These are phyloP conservation scores for Platyrinchus mystaceus DNA, from an alignment of 2,797 vertebrate species.

Conservation along the genomic window DNA sequence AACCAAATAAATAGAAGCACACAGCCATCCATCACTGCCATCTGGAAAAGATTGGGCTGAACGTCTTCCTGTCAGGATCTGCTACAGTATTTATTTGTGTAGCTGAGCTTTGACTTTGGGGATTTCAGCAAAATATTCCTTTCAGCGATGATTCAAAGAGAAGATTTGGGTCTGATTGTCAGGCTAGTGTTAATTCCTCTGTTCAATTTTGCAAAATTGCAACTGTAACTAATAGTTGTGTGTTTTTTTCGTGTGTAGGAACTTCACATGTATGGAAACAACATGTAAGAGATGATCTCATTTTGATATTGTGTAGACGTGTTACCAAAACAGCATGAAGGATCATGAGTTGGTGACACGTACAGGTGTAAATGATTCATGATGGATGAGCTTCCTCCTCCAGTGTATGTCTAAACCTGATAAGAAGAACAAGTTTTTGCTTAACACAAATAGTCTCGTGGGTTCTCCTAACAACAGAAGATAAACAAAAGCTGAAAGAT, in stretches of 20 bases:
- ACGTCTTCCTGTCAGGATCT: constrained; percentile 81
- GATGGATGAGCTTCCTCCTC: constrained; percentile 49
- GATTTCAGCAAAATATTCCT: constrained; percentile 76
- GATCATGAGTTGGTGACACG: constrained; percentile 32
- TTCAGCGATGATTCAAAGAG: constrained; percentile 62
- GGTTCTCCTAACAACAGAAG: background rate
- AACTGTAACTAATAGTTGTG: background rate
- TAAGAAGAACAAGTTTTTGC: constrained; percentile 32
- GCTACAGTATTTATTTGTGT: constrained; percentile 89
- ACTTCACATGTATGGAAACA: constrained; percentile 10
- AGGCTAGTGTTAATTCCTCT: constrained; percentile 64
- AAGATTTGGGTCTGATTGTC: constrained; percentile 58
- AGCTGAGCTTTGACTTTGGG: constrained; percentile 76
- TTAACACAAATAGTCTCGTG: background rate
- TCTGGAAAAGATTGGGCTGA: constrained; percentile 90
- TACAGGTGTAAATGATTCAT: constrained; percentile 51
- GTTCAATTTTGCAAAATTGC: constrained; percentile 22
- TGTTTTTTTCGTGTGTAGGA: background rate
- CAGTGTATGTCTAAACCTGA: background rate
- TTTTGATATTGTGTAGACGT: background rate
- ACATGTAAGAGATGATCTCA: constrained; percentile 32
- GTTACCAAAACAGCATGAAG: background rate
- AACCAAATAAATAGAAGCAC: constrained; percentile 88
- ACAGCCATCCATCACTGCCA: constrained; percentile 89
- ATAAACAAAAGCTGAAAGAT: background rate